Conservation (phyloP, 1,140 invertebrate genomes). For the Lucilia cuprina region DNA sequence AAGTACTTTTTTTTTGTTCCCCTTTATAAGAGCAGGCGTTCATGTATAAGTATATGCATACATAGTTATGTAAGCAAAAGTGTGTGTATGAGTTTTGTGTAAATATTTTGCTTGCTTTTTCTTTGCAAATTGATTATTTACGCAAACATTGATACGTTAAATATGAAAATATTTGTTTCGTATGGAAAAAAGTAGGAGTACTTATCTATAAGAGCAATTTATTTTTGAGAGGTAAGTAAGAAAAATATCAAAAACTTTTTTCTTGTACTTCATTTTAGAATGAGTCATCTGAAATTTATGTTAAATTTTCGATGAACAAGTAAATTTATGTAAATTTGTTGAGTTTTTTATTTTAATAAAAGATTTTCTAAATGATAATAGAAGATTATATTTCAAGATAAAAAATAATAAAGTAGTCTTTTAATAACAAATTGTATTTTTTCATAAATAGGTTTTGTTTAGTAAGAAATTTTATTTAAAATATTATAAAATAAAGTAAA, state of each 20-base stretch:
- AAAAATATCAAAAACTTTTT: not conserved
- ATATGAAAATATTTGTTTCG: not conserved
- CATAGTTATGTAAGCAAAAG: not conserved
- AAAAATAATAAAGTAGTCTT: too few relatives aligned
- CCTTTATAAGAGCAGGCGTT: not conserved
- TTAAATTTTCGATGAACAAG: not conserved
- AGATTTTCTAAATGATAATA: too few relatives aligned
- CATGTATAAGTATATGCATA: not conserved
- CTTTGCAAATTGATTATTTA: slow-evolving; percentile 1
- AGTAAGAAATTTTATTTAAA: too few relatives aligned
- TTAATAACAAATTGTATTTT: too few relatives aligned
- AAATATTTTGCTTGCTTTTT: not conserved
- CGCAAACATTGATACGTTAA: not conserved
- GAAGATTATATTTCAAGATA: too few relatives aligned
- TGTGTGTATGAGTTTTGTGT: not conserved
- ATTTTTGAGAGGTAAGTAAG: not conserved
- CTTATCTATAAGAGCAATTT: not conserved
- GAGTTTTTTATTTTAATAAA: not conserved
- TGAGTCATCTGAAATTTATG: not conserved
- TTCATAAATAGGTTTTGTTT: too few relatives aligned
- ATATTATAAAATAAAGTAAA: too few relatives aligned
- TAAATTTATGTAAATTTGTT: not conserved
- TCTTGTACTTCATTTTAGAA: not conserved
- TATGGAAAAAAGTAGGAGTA: not conserved
- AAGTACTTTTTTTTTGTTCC: not conserved